Percentiles rank a stretch among this genome's conserved stretches.
These are phyloP conservation scores for Apis dorsata DNA, from an alignment of 1,140 invertebrate species.

Conservation along the genomic window DNA sequence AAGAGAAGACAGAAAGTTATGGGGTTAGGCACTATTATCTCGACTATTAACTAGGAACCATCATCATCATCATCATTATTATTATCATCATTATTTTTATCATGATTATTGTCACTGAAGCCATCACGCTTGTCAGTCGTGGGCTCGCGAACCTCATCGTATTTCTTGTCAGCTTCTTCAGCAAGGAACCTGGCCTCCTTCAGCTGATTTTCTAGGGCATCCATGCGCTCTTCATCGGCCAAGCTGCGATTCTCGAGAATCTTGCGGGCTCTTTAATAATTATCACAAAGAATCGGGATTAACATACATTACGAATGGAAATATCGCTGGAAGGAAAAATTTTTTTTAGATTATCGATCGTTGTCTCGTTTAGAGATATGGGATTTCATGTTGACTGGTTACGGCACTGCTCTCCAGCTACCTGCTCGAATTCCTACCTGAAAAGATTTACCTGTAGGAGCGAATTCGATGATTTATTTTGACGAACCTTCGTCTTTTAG, in stretches of 20 bases:
- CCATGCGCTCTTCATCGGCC: constrained; percentile 99
- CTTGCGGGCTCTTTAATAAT: constrained; percentile 94
- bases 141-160: constrained; percentile 96
- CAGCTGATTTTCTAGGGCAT: constrained; percentile 98
- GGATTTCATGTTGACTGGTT: not conserved
- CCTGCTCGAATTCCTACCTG: constrained; percentile 41
- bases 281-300: constrained; percentile 43
- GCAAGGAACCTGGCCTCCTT: constrained; percentile 99
- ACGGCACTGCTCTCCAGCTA: constrained; percentile 47
- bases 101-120: constrained; percentile 73
- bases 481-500: not conserved
- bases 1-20: constrained; percentile 64
- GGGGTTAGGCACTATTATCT: constrained; percentile 76
- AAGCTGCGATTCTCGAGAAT: constrained; percentile 99
- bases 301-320: constrained; percentile 24
- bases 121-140: constrained; percentile 72
- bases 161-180: constrained; percentile 99
- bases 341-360: constrained; percentile 14
- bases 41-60: constrained; percentile 79
- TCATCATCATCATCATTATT: constrained; percentile 71
- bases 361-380: not conserved
- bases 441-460: constrained; percentile 14
- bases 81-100: constrained; percentile 63
- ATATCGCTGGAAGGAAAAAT: not conserved
- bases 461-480: not conserved